Percentiles rank a stretch among this genome's conserved stretches.
These are phyloP conservation scores for Macrocentrus cingulum DNA, from an alignment of 1,140 invertebrate species.

Conservation along the genomic window DNA sequence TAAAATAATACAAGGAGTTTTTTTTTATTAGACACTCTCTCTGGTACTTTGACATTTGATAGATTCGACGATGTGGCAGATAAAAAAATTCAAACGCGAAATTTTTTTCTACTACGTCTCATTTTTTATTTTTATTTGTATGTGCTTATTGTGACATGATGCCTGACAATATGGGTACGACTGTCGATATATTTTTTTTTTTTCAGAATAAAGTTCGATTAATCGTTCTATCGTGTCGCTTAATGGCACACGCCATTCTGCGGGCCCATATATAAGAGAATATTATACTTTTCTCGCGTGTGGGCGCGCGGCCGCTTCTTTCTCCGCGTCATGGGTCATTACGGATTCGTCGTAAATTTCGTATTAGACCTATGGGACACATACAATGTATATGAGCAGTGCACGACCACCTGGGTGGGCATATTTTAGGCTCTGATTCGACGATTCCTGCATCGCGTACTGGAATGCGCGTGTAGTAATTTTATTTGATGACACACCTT, in stretches of 20 bases:
- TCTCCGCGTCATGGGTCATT: conserved; percentile 29
- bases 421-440: conserved; percentile 17
- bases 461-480: not conserved
- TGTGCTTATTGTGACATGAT: too few relatives aligned
- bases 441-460: too few relatives aligned
- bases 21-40: too few relatives aligned
- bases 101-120: too few relatives aligned
- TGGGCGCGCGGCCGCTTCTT: conserved; percentile 13
- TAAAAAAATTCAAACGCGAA: conserved; percentile 2
- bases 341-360: conserved; percentile 33
- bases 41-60: too few relatives aligned
- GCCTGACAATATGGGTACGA: too few relatives aligned
- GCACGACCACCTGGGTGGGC: conserved; percentile 21
- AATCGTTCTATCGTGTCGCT: conserved; percentile 35
- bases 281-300: conserved; percentile 8
- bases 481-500: conserved; percentile 10
- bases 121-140: too few relatives aligned
- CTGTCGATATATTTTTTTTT: too few relatives aligned
- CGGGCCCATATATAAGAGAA: not conserved
- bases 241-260: conserved; percentile 11
- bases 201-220: conserved; percentile 49
- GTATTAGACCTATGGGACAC: conserved; percentile 24
- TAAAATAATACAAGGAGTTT: conserved; percentile 10
- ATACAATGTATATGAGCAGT: conserved; percentile 11
- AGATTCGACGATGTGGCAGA: too few relatives aligned